phyloP scores from a whole-genome alignment of 2,113 vertebrate species.

The Australoheros scitulus region DNA sequence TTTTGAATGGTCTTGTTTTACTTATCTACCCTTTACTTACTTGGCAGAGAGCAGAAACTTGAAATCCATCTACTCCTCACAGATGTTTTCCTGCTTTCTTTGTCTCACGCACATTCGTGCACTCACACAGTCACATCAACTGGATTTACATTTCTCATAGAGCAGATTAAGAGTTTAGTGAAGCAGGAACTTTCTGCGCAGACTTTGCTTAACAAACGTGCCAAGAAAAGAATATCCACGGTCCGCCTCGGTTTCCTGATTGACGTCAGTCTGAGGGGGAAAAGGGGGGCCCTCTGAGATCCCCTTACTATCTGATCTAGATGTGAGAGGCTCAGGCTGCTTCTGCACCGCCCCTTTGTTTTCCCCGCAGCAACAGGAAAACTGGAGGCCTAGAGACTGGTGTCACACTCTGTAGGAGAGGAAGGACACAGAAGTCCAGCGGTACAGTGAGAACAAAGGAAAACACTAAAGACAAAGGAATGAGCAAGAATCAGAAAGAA shows the following conservation, averaged over 20 bases:
- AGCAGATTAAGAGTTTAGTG: conserved; percentile 50
- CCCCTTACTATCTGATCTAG: conserved; percentile 56
- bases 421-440: conserved; percentile 59
- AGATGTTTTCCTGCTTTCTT: not conserved
- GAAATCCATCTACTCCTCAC: conserved; percentile 17
- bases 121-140: conserved; percentile 33
- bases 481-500: conserved; percentile 75
- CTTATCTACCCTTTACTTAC: conserved; percentile 17
- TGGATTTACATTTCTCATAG: conserved; percentile 56
- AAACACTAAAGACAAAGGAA: conserved; percentile 55
- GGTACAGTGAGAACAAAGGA: conserved; percentile 40
- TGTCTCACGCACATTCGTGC: not conserved
- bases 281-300: conserved; percentile 40
- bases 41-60: conserved; percentile 23
- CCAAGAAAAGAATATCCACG: conserved; percentile 43
- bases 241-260: conserved; percentile 66
- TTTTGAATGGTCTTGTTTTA: conserved; percentile 56
- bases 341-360: conserved; percentile 66
- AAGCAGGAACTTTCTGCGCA: conserved; percentile 16
- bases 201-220: conserved; percentile 54
- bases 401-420: conserved; percentile 52
- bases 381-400: conserved; percentile 55
- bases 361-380: conserved; percentile 81
- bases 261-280: conserved; percentile 58
- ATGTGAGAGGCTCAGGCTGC: conserved; percentile 56